These are phyloP conservation scores for Semaprochilodus insignis DNA, from an alignment of 2,797 vertebrate species.

Conservation along the genomic window DNA sequence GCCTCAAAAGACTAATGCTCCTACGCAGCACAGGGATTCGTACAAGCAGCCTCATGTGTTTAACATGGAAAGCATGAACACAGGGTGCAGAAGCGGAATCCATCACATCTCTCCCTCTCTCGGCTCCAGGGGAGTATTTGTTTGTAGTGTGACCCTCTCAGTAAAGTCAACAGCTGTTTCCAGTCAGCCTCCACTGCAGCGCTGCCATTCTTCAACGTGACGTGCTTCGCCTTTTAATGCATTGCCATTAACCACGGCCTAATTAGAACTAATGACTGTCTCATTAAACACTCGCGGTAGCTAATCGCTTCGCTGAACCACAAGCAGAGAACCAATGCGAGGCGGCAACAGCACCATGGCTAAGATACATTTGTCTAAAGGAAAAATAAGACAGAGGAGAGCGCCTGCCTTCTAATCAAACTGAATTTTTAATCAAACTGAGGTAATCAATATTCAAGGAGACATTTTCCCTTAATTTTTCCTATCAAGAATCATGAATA, in stretches of 20 bases:
- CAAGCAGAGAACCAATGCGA: conserved; percentile 61
- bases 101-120: conserved; percentile 27
- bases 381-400: conserved; percentile 63
- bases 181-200: conserved; percentile 61
- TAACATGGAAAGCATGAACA: conserved; percentile 44
- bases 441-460: conserved; percentile 95
- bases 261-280: conserved; percentile 94
- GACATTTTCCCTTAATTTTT: conserved; percentile 85
- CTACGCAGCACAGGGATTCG: conserved; percentile 19
- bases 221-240: conserved; percentile 81
- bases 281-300: conserved; percentile 80
- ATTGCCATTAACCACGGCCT: conserved; percentile 87
- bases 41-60: conserved; percentile 43
- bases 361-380: conserved; percentile 60
- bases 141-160: conserved; percentile 70
- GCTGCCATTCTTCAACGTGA: conserved; percentile 72
- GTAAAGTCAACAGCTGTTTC: conserved; percentile 77
- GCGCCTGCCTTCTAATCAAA: conserved; percentile 75
- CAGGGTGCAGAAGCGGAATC: conserved; percentile 38
- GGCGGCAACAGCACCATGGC: conserved; percentile 30
- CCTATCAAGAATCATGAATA: conserved; percentile 93
- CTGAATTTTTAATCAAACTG: conserved; percentile 90
- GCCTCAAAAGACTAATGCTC: conserved; percentile 19
- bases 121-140: conserved; percentile 69
- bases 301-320: conserved; percentile 81